phyloP scores from a whole-genome alignment of 2,113 vertebrate genomes.

The Fregata magnificens region DNA sequence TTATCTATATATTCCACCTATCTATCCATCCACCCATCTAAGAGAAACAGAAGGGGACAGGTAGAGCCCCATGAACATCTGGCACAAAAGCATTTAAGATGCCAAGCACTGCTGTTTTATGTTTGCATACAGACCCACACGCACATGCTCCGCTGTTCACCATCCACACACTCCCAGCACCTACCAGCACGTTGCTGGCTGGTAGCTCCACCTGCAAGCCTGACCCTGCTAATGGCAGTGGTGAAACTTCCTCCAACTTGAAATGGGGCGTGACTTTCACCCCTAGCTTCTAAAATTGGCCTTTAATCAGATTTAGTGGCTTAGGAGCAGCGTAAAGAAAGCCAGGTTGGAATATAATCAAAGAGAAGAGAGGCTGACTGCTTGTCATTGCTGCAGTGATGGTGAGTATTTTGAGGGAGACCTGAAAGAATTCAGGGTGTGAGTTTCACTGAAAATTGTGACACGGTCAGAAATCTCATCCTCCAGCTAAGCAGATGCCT shows the following conservation, averaged over 20 bases:
- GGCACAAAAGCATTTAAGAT: not conserved
- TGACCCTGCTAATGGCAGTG: not conserved
- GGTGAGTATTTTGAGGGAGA: not conserved
- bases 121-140: not conserved
- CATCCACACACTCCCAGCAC: not conserved
- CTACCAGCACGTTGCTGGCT: not conserved
- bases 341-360: not conserved
- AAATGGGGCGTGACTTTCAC: not conserved
- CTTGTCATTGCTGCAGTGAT: not conserved
- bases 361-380: not conserved
- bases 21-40: not conserved
- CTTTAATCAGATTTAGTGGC: conserved; percentile 45
- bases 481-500: not conserved
- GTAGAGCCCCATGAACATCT: not conserved
- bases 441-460: not conserved
- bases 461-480: not conserved
- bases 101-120: not conserved
- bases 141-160: fast-evolving
- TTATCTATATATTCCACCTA: not conserved
- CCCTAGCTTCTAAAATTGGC: conserved; percentile 21
- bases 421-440: not conserved
- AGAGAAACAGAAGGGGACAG: not conserved
- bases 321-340: not conserved
- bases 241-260: not conserved
- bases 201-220: not conserved